These are phyloP conservation scores for Diarsia rubi DNA, from an alignment of 2,888 invertebrate species.

Conservation along the genomic window DNA sequence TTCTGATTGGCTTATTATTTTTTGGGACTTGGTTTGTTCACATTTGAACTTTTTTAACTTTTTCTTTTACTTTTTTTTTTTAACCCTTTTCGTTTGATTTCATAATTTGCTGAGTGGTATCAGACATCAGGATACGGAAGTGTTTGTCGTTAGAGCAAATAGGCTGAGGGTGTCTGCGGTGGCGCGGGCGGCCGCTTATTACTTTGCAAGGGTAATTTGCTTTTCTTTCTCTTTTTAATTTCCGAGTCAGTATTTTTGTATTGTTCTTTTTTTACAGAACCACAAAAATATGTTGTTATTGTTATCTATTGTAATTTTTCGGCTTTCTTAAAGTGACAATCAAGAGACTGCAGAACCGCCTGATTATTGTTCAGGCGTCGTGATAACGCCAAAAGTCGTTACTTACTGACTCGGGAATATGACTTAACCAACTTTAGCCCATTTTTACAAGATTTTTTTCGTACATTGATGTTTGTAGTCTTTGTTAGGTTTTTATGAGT, in stretches of 20 bases:
- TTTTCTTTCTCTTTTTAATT: slow-evolving; percentile 86
- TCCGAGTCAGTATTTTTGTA: slow-evolving; percentile 82
- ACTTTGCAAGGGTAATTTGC: slow-evolving; percentile 83
- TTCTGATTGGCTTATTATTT: neutral
- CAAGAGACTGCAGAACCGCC: slow-evolving; percentile 21
- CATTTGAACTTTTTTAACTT: neutral
- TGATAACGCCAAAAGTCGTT: slow-evolving; percentile 55
- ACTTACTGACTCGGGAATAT: slow-evolving; percentile 42
- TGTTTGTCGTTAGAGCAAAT: slow-evolving; percentile 79
- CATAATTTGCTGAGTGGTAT: slow-evolving; percentile 30
- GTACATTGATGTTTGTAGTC: slow-evolving; percentile 20
- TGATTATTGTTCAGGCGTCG: slow-evolving; percentile 29
- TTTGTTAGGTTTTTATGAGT: slow-evolving; percentile 24
- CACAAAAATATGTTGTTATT: slow-evolving; percentile 76
- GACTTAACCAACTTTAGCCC: slow-evolving; percentile 26
- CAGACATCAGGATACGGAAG: slow-evolving; percentile 66
- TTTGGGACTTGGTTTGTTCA: neutral
- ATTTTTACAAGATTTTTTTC: slow-evolving; percentile 17
- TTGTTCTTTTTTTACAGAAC: slow-evolving; percentile 75
- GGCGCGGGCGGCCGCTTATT: slow-evolving; percentile 75
- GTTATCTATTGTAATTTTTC: slow-evolving; percentile 72
- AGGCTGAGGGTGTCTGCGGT: slow-evolving; percentile 73
- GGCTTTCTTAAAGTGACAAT: slow-evolving; percentile 30
- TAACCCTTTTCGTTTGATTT: slow-evolving; percentile 36
- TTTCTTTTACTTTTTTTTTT: too few relatives aligned